A percentile compares a stretch with the other conserved stretches of the same genome.
These are phyloP conservation scores for Synaphobranchus kaupii DNA, from an alignment of 2,797 vertebrate genomes.

Conservation along the genomic window DNA sequence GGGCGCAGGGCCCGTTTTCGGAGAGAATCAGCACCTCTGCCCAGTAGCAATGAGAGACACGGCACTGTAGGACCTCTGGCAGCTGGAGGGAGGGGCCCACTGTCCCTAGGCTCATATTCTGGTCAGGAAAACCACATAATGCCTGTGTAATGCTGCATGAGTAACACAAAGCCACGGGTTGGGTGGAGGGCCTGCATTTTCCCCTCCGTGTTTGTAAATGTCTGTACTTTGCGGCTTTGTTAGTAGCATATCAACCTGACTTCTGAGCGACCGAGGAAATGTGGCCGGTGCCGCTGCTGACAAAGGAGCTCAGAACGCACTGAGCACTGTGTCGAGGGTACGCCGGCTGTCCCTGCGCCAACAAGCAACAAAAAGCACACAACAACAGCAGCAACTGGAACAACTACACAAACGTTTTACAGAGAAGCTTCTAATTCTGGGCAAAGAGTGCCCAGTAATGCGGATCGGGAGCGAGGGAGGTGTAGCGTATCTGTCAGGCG, in stretches of 20 bases:
- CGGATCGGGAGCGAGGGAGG: conserved; percentile 45
- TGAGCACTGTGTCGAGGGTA: background rate
- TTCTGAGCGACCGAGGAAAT: conserved; percentile 2
- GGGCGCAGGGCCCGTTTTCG: background rate
- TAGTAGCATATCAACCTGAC: conserved; percentile 22
- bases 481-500: conserved; percentile 42
- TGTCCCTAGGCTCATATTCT: conserved; percentile 27
- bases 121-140: conserved; percentile 30
- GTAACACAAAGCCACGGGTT: conserved; percentile 15
- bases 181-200: conserved; percentile 1
- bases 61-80: background rate
- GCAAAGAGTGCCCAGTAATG: background rate
- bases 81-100: conserved; percentile 23
- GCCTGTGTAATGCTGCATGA: conserved; percentile 19
- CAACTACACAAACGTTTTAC: background rate
- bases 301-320: background rate
- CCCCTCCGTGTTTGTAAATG: conserved; percentile 29
- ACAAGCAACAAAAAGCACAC: background rate
- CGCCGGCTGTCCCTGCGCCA: background rate
- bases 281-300: background rate
- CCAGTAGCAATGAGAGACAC: conserved; percentile 25
- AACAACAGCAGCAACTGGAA: background rate
- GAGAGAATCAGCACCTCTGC: background rate
- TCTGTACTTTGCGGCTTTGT: conserved; percentile 31
- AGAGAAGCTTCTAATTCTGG: background rate